A percentile compares a stretch with the other conserved stretches of the same genome.
Conservation (phyloP, 2,113 vertebrate species). For the Climacteris rufus region DNA sequence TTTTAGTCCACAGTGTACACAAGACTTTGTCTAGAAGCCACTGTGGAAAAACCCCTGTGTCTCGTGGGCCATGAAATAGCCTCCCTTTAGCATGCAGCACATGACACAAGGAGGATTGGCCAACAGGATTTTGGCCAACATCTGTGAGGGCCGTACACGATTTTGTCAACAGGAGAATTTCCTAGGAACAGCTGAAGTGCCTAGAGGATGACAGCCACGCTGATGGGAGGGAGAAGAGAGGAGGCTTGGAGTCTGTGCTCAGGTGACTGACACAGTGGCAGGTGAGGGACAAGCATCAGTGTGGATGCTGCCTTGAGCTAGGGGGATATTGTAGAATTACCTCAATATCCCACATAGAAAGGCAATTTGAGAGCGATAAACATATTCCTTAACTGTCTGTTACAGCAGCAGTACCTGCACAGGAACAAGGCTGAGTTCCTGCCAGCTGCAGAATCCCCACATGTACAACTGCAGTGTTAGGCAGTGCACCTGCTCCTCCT, state of each 20-base stretch:
- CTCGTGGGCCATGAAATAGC: not conserved
- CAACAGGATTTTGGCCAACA: not conserved
- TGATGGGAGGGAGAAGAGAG: not conserved
- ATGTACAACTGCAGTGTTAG: rapidly evolving
- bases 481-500: not conserved
- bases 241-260: not conserved
- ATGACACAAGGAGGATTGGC: not conserved
- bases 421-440: not conserved
- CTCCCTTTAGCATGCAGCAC: not conserved
- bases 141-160: not conserved
- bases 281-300: not conserved
- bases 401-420: not conserved
- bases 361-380: not conserved
- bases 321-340: not conserved
- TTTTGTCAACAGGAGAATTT: not conserved
- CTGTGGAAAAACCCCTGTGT: not conserved
- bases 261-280: not conserved
- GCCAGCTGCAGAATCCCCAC: not conserved
- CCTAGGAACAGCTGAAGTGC: not conserved
- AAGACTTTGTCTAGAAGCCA: not conserved
- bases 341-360: not conserved
- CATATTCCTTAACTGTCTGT: not conserved
- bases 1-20: not conserved
- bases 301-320: not conserved
- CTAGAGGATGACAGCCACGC: not conserved